These are phyloP conservation scores for Pachycephala philippinensis DNA, from an alignment of 2,113 vertebrate genomes.

Conservation along the genomic window DNA sequence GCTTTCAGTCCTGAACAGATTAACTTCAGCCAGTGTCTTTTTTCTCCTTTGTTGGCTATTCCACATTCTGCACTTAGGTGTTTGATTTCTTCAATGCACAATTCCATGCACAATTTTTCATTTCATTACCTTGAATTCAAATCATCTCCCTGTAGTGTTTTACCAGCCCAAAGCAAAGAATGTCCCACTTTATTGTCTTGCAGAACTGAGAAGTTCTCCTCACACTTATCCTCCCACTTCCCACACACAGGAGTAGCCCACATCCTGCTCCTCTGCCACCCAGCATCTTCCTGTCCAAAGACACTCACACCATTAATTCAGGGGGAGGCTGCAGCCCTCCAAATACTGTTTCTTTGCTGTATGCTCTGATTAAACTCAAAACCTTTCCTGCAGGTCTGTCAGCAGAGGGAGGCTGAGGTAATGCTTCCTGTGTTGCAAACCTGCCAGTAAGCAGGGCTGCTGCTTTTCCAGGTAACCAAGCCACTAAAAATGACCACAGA, in stretches of 20 bases:
- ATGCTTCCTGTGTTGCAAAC: neutral
- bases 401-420: neutral
- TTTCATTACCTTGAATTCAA: neutral
- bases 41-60: neutral
- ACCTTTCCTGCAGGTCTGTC: neutral
- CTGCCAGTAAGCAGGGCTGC: neutral
- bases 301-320: neutral
- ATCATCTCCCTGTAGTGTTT: neutral
- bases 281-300: neutral
- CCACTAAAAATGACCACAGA: neutral
- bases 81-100: neutral
- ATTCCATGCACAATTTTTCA: neutral
- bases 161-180: neutral
- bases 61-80: neutral
- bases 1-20: neutral
- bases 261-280: neutral
- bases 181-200: neutral
- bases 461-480: neutral
- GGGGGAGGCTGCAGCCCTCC: neutral
- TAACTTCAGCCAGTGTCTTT: neutral
- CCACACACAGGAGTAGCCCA: neutral
- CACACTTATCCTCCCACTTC: neutral
- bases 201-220: neutral
- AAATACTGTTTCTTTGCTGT: neutral
- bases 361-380: neutral